Evolutionary conservation across 2,888 invertebrate species (phyloP).

Genomic region (Sarcophaga caerulescens): DNA sequence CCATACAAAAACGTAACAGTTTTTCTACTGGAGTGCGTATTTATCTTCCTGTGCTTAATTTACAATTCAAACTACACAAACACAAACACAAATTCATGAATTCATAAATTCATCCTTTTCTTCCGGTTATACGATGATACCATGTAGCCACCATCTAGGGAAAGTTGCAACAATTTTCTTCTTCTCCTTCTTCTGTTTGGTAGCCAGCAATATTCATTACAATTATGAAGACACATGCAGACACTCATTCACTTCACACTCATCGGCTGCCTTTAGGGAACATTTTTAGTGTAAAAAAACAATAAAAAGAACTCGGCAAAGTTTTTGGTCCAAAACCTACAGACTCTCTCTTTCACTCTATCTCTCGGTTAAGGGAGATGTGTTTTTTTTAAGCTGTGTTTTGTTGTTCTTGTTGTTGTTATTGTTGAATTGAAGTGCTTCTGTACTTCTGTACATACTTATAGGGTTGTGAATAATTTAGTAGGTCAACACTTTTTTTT

Average conservation of each 20-base stretch:
- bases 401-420: no score
- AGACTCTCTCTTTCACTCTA: no score
- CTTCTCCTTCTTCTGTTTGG: slow-evolving; percentile 8
- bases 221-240: no score
- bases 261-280: slow-evolving; percentile 14
- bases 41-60: slow-evolving; percentile 40
- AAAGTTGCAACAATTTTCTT: not conserved
- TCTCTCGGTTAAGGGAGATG: no score
- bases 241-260: not conserved
- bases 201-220: not conserved
- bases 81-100: not conserved
- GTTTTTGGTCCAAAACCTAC: no score
- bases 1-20: slow-evolving; percentile 20
- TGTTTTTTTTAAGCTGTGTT: no score
- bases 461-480: slow-evolving; percentile 14
- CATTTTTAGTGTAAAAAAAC: not conserved
- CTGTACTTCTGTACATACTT: no score
- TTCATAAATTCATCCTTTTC: slow-evolving; percentile 41
- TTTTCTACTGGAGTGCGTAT: not conserved
- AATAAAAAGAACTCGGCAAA: not conserved
- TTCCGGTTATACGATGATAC: not conserved
- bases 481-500: slow-evolving; percentile 23
- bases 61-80: slow-evolving; percentile 44
- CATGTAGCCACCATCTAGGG: not conserved
- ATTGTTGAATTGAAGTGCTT: not conserved